These are phyloP conservation scores for Sebastes jordani DNA, from an alignment of 2,797 vertebrate genomes.

Conservation along the genomic window DNA sequence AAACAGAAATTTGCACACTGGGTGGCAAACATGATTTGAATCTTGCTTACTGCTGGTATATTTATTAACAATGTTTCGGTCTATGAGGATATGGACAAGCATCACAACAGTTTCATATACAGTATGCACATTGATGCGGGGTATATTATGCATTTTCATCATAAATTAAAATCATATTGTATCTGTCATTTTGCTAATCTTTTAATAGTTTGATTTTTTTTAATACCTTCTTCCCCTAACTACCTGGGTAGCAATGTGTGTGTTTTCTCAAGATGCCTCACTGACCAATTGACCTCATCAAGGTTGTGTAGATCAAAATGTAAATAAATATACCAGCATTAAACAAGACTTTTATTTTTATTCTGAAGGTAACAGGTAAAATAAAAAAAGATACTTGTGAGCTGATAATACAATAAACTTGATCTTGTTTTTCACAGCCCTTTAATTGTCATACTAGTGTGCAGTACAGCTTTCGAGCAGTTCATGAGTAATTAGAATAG, in stretches of 20 bases:
- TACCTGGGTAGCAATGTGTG: not conserved
- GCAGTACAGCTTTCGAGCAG: not conserved
- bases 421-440: not conserved
- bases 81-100: not conserved
- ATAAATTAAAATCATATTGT: not conserved
- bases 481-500: conserved; percentile 6
- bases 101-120: not conserved
- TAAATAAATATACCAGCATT: not conserved
- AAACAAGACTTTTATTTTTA: not conserved
- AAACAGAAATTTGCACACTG: not conserved
- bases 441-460: not conserved
- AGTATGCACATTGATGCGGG: not conserved
- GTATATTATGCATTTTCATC: not conserved
- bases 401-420: conserved; percentile 8
- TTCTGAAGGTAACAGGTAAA: conserved; percentile 7
- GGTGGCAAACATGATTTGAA: not conserved
- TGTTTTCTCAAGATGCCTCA: not conserved
- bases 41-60: not conserved
- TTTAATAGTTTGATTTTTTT: not conserved
- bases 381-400: not conserved
- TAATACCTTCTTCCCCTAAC: not conserved
- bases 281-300: not conserved
- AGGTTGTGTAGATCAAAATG: not conserved
- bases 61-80: not conserved
- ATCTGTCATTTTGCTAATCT: not conserved